Base-by-base conservation (phyloP, 2,113 vertebrate genomes). In the Bufo bufo region DNA sequence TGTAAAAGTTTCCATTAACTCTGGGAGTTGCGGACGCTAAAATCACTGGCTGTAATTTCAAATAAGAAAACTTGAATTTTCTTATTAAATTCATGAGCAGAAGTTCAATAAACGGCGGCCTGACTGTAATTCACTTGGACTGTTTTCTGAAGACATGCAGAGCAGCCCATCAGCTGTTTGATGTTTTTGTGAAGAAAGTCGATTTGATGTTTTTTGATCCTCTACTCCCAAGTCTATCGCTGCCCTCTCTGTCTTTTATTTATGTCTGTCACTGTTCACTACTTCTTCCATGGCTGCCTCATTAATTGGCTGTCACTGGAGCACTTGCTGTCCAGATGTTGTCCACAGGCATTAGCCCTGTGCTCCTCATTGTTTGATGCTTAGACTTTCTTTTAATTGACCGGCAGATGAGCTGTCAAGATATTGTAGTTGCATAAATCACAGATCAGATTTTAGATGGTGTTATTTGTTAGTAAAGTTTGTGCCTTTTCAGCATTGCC, bases 121-220 rank as follows among this genome's bases (percentile, higher is more conserved):
- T 80, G 78, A 59, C 56, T 16, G 72, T 58, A 59, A 58, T 61
- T 45, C 14, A 14, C 23, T 43, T 45, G 33, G 56, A 81, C 78
- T n/a, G 10, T 9, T 81, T 59, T 61, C 33, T 61, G 9, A 69
- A 23, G 63, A 50, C 45, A 12, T 49, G 56, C 58, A 65, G n/a
- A 63, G 33, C 52, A 13, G 59, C 10, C 63, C 10, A 23, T 20
- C 20, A 12, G 81, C 16, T 23, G 61, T 74, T 75, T 86, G 75
- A 86, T 79, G 59, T 66, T 79, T 79, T 85, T 58, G 23, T 61
- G 78, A 81, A 78, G 58, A 81, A 81, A 81, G 78, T 81, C 12
- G 56, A 59, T 81, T 59, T 59, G 78, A 81, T 81, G 56, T 81
- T 43, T 80, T 80, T 86, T 65, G 61, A 79, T 79, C 85, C 47